phyloP scores from a whole-genome alignment of 2,797 vertebrate genomes.

The Tapera naevia region DNA sequence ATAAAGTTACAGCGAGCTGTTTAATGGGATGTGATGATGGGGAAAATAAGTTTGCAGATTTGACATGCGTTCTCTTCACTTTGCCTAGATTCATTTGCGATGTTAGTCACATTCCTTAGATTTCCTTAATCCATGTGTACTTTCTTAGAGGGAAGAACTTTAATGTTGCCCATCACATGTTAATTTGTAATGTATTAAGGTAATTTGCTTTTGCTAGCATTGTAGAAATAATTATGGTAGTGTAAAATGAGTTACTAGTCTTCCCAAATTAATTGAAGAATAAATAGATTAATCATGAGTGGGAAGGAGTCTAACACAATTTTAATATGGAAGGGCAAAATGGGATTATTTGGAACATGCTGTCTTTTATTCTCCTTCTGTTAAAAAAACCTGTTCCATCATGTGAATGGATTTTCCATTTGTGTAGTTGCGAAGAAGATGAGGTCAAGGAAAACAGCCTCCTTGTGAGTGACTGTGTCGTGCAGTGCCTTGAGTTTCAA shows the following conservation, averaged over 20 bases:
- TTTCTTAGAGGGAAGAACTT: neutral
- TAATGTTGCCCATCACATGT: neutral
- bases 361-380: neutral
- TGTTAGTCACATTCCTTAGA: neutral
- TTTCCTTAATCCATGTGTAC: neutral
- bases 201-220: constrained; percentile 24
- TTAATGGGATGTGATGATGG: constrained; percentile 20
- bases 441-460: neutral
- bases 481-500: neutral
- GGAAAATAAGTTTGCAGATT: neutral
- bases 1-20: neutral
- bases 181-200: constrained; percentile 23
- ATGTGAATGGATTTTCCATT: neutral
- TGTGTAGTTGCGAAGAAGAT: neutral
- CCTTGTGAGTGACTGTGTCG: neutral
- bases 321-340: neutral
- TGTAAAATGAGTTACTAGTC: constrained; percentile 14
- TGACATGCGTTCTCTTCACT: neutral
- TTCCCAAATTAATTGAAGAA: constrained; percentile 21
- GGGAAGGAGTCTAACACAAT: neutral
- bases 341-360: neutral
- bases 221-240: neutral
- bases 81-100: neutral
- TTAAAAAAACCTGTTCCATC: neutral
- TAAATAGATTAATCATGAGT: constrained; percentile 20